These are phyloP conservation scores for Leuciscus waleckii DNA, from an alignment of 2,797 vertebrate genomes.

Conservation along the genomic window DNA sequence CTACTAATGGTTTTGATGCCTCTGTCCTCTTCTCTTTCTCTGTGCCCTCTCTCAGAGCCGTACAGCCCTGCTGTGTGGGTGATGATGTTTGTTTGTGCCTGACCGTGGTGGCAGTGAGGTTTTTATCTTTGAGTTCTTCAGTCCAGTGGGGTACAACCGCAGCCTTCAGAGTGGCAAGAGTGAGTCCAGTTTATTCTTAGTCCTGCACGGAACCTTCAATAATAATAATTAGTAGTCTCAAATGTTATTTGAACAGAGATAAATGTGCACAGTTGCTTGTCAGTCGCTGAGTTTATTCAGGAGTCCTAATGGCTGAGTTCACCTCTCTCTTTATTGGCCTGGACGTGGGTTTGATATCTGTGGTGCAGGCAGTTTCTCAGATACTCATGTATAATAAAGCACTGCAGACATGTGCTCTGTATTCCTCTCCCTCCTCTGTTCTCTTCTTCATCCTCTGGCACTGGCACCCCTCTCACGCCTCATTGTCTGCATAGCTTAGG, in stretches of 20 bases:
- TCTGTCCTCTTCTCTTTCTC: conserved; percentile 8
- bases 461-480: not conserved
- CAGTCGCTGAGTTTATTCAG: conserved; percentile 16
- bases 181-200: conserved; percentile 76
- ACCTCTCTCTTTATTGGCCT: conserved; percentile 26
- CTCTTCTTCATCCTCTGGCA: conserved; percentile 16
- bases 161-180: conserved; percentile 90
- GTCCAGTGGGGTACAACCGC: conserved; percentile 95
- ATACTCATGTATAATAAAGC: conserved; percentile 65
- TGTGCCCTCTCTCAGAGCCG: conserved; percentile 81
- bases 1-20: conserved; percentile 8
- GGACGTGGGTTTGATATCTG: conserved; percentile 47
- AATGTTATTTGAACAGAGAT: not conserved
- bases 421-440: not conserved
- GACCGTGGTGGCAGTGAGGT: conserved; percentile 94
- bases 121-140: conserved; percentile 98
- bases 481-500: conserved; percentile 26
- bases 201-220: conserved; percentile 24
- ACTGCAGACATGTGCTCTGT: conserved; percentile 63
- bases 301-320: conserved; percentile 35
- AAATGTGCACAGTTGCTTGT: conserved; percentile 20
- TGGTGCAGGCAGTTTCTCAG: conserved; percentile 47
- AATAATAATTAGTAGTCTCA: conserved; percentile 41
- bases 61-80: conserved; percentile 97
- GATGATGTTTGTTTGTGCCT: conserved; percentile 99